Evolutionary conservation across 2,888 invertebrate species (phyloP).

Genomic region (Acleris holmiana): DNA sequence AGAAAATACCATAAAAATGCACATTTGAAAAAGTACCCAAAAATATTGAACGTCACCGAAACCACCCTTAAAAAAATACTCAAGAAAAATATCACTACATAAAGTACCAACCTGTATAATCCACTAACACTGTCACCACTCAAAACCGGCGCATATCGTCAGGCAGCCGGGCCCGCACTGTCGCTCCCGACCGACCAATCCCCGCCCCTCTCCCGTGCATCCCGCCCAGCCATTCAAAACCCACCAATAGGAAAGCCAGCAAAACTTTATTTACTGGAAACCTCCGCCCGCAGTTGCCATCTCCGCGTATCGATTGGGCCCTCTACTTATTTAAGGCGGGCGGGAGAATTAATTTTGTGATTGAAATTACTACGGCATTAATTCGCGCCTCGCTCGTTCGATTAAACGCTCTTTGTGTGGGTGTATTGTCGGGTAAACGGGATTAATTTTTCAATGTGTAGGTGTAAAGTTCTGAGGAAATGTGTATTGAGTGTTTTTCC

Average conservation of each 20-base stretch:
- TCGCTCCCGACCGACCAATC: slow-evolving; percentile 26
- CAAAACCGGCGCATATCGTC: slow-evolving; percentile 19
- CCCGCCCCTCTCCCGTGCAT: slow-evolving; percentile 49
- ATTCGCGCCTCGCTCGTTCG: slow-evolving; percentile 67
- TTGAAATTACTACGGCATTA: slow-evolving; percentile 76
- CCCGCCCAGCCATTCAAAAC: slow-evolving; percentile 48
- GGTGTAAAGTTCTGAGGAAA: background rate
- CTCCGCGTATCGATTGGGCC: slow-evolving; percentile 78
- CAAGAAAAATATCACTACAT: background rate
- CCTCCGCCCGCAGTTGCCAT: slow-evolving; percentile 70
- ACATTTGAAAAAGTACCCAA: too few relatives aligned
- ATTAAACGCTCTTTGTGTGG: slow-evolving; percentile 64
- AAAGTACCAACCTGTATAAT: slow-evolving; percentile 25
- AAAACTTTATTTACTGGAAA: slow-evolving; percentile 78
- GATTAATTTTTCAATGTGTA: slow-evolving; percentile 5
- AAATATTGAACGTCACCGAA: background rate
- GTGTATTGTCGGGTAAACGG: slow-evolving; percentile 3
- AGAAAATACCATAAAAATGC: too few relatives aligned
- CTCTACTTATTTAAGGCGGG: slow-evolving; percentile 79
- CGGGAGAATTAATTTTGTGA: slow-evolving; percentile 81
- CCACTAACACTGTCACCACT: slow-evolving; percentile 18
- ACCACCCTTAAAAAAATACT: background rate
- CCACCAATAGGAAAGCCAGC: slow-evolving; percentile 56
- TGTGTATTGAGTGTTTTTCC: background rate
- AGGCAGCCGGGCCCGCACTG: slow-evolving; percentile 48